Conservation (phyloP, 1,140 invertebrate species). For the Solenopsis fugax region DNA sequence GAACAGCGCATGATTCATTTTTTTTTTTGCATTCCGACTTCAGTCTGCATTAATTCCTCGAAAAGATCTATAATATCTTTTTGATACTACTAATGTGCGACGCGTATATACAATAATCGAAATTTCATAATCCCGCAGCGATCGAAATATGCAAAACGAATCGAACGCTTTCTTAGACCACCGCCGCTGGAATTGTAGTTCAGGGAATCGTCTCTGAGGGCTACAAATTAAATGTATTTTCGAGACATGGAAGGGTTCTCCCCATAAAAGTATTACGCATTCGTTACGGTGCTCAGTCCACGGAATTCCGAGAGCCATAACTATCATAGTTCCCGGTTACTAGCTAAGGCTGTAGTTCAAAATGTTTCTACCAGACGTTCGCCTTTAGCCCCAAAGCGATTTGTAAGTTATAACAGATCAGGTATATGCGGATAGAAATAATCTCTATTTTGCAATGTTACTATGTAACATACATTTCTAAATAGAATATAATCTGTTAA, state of each 20-base stretch:
- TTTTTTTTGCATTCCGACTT: not conserved
- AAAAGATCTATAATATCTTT: not conserved
- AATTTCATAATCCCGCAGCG: slow-evolving; percentile 63
- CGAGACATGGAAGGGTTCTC: slow-evolving; percentile 77
- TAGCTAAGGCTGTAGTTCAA: slow-evolving; percentile 25
- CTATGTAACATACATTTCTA: not conserved
- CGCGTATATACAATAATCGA: not conserved
- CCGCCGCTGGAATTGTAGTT: slow-evolving; percentile 29
- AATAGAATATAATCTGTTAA: slow-evolving; percentile 6
- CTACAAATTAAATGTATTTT: slow-evolving; percentile 84
- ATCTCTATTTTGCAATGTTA: not conserved
- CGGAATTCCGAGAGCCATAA: slow-evolving; percentile 79
- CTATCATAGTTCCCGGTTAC: slow-evolving; percentile 51
- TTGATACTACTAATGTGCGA: not conserved
- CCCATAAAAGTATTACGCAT: slow-evolving; percentile 86
- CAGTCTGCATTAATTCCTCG: not conserved
- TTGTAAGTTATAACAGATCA: slow-evolving; percentile 10
- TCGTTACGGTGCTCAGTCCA: slow-evolving; percentile 83
- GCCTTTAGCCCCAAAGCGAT: slow-evolving; percentile 5
- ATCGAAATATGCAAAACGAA: slow-evolving; percentile 69
- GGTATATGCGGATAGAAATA: slow-evolving; percentile 7
- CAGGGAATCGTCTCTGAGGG: slow-evolving; percentile 46
- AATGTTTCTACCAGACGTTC: slow-evolving; percentile 31
- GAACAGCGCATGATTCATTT: not conserved
- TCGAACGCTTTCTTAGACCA: slow-evolving; percentile 47